A percentile compares a stretch with the other conserved stretches of the same genome.
Conservation (phyloP, 2,113 vertebrate species). For the Ophiodon elongatus region DNA sequence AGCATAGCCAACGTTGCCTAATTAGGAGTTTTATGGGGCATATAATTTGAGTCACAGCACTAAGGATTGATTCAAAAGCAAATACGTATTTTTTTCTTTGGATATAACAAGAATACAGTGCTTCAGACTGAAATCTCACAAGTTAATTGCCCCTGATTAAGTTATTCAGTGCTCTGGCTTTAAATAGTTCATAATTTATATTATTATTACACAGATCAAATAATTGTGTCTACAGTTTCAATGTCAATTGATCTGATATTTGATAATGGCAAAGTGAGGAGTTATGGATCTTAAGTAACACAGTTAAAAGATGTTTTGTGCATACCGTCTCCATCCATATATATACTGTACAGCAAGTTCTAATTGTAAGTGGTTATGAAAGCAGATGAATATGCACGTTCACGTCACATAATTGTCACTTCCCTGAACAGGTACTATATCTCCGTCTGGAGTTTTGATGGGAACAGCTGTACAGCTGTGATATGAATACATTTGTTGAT, state of each 20-base stretch:
- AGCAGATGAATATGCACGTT: constrained; percentile 28
- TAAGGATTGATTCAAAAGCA: constrained; percentile 77
- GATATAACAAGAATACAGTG: constrained; percentile 37
- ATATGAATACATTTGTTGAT: constrained; percentile 6
- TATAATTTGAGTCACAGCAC: constrained; percentile 81
- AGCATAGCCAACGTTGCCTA: constrained; percentile 71
- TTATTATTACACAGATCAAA: not conserved
- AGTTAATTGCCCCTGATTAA: not conserved
- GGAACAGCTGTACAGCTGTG: constrained; percentile 38
- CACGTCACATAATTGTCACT: constrained; percentile 30
- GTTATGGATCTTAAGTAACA: not conserved
- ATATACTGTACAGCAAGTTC: constrained; percentile 13
- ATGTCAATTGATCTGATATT: constrained; percentile 15
- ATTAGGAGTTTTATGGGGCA: constrained; percentile 85
- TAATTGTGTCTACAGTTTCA: not conserved
- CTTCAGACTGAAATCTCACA: constrained; percentile 23
- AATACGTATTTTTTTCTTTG: constrained; percentile 48
- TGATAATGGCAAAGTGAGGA: not conserved
- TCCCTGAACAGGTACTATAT: constrained; percentile 46
- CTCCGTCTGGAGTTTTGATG: constrained; percentile 53
- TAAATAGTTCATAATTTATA: not conserved
- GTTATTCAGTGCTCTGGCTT: not conserved
- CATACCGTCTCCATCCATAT: constrained; percentile 8
- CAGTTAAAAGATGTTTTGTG: not conserved
- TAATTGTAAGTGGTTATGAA: constrained; percentile 54